Evolutionary conservation across 2,888 invertebrate species (phyloP).

Genomic region (Alloplasta piceator): DNA sequence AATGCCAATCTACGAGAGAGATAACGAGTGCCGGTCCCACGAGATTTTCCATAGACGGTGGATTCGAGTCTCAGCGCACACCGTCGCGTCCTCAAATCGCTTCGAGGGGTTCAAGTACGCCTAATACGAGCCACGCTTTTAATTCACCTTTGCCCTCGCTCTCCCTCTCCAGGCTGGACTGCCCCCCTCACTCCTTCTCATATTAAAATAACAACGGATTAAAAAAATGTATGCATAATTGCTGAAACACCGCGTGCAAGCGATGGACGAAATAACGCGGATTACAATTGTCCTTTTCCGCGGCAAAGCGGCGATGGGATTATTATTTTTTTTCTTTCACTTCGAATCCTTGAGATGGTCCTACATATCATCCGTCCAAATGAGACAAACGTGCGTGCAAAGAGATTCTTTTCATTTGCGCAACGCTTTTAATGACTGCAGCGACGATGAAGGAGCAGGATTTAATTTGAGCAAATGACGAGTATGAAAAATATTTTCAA

Average conservation of each 20-base stretch:
- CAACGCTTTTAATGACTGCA: not conserved
- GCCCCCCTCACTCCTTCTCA: not conserved
- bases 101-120: conserved; percentile 76
- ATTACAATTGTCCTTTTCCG: conserved; percentile 51
- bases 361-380: conserved; percentile 16
- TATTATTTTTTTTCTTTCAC: conserved; percentile 19
- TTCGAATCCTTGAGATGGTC: conserved; percentile 49
- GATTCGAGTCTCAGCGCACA: conserved; percentile 7
- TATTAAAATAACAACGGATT: not conserved
- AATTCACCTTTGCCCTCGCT: not conserved
- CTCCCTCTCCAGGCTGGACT: not conserved
- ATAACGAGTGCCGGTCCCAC: conserved; percentile 77
- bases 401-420: conserved; percentile 39
- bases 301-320: conserved; percentile 24
- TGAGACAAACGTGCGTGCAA: conserved; percentile 34
- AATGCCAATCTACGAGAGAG: conserved; percentile 76
- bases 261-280: conserved; percentile 53
- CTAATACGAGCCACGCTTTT: conserved; percentile 36
- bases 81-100: conserved; percentile 73
- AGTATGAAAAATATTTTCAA: too few relatives aligned
- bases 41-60: conserved; percentile 55
- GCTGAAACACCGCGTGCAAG: conserved; percentile 47
- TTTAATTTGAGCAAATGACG: too few relatives aligned
- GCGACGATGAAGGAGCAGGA: too few relatives aligned
- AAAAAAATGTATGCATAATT: conserved; percentile 11